A percentile compares a stretch with the other conserved stretches of the same genome.
These are phyloP conservation scores for Fopius arisanus DNA, from an alignment of 1,140 invertebrate species.

Conservation along the genomic window DNA sequence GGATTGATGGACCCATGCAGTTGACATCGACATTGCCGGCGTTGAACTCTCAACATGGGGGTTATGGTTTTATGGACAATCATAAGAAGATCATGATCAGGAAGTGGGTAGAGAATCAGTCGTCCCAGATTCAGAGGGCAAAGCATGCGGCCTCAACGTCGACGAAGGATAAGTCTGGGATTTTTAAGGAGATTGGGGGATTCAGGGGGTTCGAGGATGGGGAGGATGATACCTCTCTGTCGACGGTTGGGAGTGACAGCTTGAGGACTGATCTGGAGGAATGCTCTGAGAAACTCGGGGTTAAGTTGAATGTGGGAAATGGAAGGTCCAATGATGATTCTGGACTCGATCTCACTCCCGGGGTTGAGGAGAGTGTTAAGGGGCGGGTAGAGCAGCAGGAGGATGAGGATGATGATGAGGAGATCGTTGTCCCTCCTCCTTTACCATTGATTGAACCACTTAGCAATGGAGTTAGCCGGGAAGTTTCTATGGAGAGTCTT, in stretches of 20 bases:
- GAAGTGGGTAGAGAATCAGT: conserved; percentile 93
- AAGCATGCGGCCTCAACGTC: conserved; percentile 54
- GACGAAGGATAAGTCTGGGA: conserved; percentile 56
- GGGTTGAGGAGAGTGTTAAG: conserved; percentile 51
- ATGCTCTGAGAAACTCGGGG: conserved; percentile 57
- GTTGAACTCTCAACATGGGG: conserved; percentile 51
- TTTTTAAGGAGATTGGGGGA: conserved; percentile 70
- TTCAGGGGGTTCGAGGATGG: conserved; percentile 69
- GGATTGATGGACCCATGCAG: conserved; percentile 90
- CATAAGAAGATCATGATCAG: conserved; percentile 93
- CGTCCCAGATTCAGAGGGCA: conserved; percentile 72
- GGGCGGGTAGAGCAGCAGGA: conserved; percentile 48
- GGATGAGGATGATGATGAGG: conserved; percentile 75
- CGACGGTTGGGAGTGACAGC: conserved; percentile 56
- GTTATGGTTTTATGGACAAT: conserved; percentile 89
- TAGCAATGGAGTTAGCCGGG: conserved; percentile 70
- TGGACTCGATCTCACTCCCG: conserved; percentile 49
- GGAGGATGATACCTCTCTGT: conserved; percentile 56
- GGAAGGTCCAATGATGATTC: conserved; percentile 52
- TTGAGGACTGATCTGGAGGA: conserved; percentile 59
- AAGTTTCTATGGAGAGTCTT: conserved; percentile 81
- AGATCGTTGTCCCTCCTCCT: conserved; percentile 78
- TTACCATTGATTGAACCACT: conserved; percentile 77
- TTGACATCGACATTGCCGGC: conserved; percentile 41
- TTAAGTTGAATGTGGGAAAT: conserved; percentile 57